phyloP scores from a whole-genome alignment of 2,797 vertebrate species.

The Forpus xanthops region DNA sequence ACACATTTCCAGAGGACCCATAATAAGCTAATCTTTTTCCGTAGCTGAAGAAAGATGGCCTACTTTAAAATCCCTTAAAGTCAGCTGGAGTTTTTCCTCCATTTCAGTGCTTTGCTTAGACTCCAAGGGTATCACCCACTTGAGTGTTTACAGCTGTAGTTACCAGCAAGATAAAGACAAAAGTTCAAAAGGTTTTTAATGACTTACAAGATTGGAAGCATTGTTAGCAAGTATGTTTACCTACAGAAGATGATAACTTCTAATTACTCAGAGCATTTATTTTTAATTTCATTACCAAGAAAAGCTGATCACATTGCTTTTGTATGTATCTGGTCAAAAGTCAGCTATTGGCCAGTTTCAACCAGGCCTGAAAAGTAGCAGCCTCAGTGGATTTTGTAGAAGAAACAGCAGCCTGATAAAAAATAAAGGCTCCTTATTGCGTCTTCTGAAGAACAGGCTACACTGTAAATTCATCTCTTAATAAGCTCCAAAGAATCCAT shows the following conservation, averaged over 20 bases:
- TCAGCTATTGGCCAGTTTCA: neutral
- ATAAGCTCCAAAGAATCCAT: neutral
- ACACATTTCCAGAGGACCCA: neutral
- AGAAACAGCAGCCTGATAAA: neutral
- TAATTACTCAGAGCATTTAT: neutral
- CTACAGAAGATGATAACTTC: neutral
- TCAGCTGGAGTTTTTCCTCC: neutral
- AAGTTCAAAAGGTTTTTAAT: constrained; percentile 44
- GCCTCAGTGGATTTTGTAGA: neutral
- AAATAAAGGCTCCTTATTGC: neutral
- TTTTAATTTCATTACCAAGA: constrained; percentile 5
- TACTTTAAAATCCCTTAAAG: neutral
- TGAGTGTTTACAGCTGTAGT: neutral
- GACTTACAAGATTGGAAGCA: neutral
- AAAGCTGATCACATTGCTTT: neutral
- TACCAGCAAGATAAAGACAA: constrained; percentile 27
- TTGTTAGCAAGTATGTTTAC: neutral
- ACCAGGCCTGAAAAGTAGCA: neutral
- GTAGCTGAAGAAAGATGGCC: neutral
- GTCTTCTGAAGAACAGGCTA: neutral
- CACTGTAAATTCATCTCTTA: neutral
- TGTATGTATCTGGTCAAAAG: neutral
- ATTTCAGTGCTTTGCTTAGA: neutral
- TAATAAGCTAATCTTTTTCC: neutral
- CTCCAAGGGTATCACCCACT: neutral